These are phyloP conservation scores for Yoshiicerus persimilis DNA, from an alignment of 1,140 invertebrate species.

Conservation along the genomic window DNA sequence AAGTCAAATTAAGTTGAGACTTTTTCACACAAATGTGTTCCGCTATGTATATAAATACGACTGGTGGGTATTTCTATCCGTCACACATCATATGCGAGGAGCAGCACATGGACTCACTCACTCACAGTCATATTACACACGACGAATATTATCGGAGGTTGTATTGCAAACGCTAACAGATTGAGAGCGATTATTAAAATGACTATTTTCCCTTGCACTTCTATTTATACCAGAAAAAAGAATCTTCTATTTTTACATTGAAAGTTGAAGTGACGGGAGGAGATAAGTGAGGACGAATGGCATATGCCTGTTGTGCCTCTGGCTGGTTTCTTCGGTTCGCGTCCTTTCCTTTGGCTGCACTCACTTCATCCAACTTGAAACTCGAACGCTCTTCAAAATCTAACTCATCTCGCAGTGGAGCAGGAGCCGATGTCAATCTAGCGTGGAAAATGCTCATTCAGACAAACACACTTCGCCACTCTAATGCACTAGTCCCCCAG, in stretches of 20 bases:
- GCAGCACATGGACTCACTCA: no score
- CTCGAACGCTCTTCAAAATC: neutral
- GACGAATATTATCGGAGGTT: neutral
- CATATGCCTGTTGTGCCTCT: neutral
- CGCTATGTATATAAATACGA: neutral
- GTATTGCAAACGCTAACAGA: neutral
- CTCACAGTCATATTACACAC: neutral
- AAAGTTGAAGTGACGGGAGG: neutral
- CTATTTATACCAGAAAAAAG: constrained; percentile 4
- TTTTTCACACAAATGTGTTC: neutral
- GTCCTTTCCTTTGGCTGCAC: neutral
- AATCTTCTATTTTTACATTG: neutral
- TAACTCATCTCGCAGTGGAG: neutral
- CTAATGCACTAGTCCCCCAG: neutral
- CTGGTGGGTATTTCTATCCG: neutral
- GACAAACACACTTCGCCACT: neutral
- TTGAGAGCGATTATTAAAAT: constrained; percentile 1
- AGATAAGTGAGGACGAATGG: neutral
- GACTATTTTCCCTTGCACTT: constrained; percentile 4
- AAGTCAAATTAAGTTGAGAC: neutral
- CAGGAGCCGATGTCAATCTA: neutral
- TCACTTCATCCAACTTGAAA: neutral
- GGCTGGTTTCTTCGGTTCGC: neutral
- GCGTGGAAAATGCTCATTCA: neutral
- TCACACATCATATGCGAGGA: neutral